Evolutionary conservation across 2,888 invertebrate genomes (phyloP), one percentile per base, ranked within the genome.

Genomic region (Folsomia candida): DNA sequence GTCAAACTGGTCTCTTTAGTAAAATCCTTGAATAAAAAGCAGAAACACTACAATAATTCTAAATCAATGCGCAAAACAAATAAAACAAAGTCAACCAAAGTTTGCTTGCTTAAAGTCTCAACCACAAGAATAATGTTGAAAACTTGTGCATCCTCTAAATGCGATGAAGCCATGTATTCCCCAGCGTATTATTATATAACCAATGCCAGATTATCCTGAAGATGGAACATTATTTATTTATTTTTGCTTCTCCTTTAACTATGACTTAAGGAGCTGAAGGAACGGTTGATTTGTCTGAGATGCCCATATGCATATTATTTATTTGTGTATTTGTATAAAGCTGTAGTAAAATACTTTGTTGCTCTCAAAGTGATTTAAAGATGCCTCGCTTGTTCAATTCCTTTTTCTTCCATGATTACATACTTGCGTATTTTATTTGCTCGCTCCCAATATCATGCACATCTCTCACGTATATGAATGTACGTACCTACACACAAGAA

Each of bases 211-310:
- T 20, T 20, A 54, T 4, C 11, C n/a, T 20, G 54, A 6, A 54
- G 54, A 54, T 54, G 20, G 6, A 54, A 54, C 54, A 54, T 54
- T 54, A 54, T 54, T n/a, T 37, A 37, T 37, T 54, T 54, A 54
- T 54, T 54, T 54, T 54, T 54, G 54, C n/a, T 6, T 54, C n/a
- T n/a, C n/a, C n/a, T 6, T 54, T 54, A 20, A 54, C 54, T 54
- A 54, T 22, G 22, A 6, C 54, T n/a, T 18, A n/a, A 54, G 20
- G 20, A 54, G 54, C 20, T 37, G 37, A 54, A 6, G n/a, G 18
- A 20, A 22, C n/a, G 11, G 54, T 54, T 54, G 54, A 54, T 54
- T 54, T 54, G 54, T 54, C 4, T 4, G 54, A 20, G 22, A 6
- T 54, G 54, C 4, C 22, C 22, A 20, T 18, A 47, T 47, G 18